Base-by-base conservation (phyloP, 2,113 vertebrate species). In the Gallinago media region DNA sequence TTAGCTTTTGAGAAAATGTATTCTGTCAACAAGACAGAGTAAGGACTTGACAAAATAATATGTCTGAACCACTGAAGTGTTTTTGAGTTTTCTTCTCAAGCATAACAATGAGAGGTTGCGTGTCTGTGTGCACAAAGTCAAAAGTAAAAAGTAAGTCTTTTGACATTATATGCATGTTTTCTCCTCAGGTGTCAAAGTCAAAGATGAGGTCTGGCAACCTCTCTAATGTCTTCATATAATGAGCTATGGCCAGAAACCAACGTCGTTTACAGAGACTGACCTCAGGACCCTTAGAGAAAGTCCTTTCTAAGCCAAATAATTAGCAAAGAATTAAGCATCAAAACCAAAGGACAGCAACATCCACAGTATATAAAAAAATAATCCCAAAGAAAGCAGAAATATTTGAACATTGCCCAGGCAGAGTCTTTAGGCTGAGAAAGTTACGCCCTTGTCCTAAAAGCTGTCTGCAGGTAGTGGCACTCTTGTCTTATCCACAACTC, bases 11-110 rank as follows among this genome's bases (percentile, higher is more conserved):
- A 96, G 96, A 96, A 96, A 97, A 97, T 93, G 78, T 85, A 95
- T 97, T 96, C 96, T 97, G 96, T 97, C 97, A 97, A 97, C 86
- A 95, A 96, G 95, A 96, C 86, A 89, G 83, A 95, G 94, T 89
- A 96, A 96, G 71, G 92, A 93, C 90, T 94, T 97, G 96, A 96
- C 94, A 96, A 97, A 98, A 97, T 97, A 97, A 97, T 97, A 95
- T n/a, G 81, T 92, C 95, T 94, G 94, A 97, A 80, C 46, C 74
- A 79, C 56, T 92, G 85, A 92, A 96, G 92, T 92, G 88, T 86
- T 94, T 82, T 79, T 89, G 72, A 88, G 96, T 88, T 96, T 75
- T 55, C 85, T 91, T 94, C 82, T 92, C 81, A 83, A 82, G 96
- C 92, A 96, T 97, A 95, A 92, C 94, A 96, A 97, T 94, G 79